Evolutionary conservation across 2,888 invertebrate species (phyloP), one percentile per base, ranked within the genome.

Genomic region (Saturnia japonica): DNA sequence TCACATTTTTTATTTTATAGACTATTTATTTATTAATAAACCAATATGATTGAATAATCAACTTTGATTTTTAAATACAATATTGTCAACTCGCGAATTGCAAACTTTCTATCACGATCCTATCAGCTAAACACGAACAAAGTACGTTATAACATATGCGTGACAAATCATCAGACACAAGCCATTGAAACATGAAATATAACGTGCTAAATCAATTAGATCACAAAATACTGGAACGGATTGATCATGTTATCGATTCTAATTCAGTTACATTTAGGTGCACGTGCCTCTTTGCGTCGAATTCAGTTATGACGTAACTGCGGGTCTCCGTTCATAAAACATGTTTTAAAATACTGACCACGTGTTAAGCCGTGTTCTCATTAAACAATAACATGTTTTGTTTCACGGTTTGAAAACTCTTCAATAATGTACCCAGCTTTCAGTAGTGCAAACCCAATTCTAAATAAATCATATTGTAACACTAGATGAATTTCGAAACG

Each of bases 131-230:
- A n/a, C n/a, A n/a, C n/a, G n/a, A n/a, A n/a, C n/a, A n/a, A n/a
- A n/a, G n/a, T n/a, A n/a, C n/a, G n/a, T n/a, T n/a, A 60, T 28
- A 60, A 12, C 25, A 57, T 14, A 60, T 3, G 57, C 25, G 57
- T 25, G 25, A 60, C 57, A 28, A 60, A 60, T 60, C 57, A 28
- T 60, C 57, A 60, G 25, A 60, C 57, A 25, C 14, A 60, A 60
- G 3, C 57, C 28, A 14, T 28, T 28, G 25, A 57, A 60, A 60
- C 28, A 6, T 60, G 25, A 60, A 28, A 60, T 16, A 28, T 28
- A 14, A 60, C 57, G 28, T 60, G 57, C 57, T 8, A 60, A 60
- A 60, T 60, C 57, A 60, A 60, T 60, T 60, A 60, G 57, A 60
- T 60, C 57, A 60, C 1, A 60, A 14, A 25, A 60, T 14, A 60